Evolutionary conservation across 2,113 vertebrate genomes (phyloP).

Genomic region (Thunnus maccoyii): DNA sequence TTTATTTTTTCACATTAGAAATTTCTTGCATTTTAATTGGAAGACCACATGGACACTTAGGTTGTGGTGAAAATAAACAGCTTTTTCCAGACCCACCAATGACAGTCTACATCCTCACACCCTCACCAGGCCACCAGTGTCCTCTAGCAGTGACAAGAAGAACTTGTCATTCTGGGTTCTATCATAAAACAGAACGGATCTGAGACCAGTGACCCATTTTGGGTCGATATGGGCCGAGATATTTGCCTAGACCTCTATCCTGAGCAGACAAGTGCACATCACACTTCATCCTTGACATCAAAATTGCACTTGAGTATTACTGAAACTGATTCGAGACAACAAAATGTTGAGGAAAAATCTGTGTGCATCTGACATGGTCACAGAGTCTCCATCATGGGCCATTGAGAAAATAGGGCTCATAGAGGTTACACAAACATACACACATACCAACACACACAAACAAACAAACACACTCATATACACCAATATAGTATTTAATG

Average conservation of each 20-base stretch:
- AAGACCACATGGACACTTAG: background rate
- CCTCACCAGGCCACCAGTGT: too few relatives aligned
- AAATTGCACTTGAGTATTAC: background rate
- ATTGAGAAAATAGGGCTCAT: background rate
- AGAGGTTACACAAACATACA: background rate
- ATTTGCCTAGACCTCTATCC: background rate
- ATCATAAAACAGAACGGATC: too few relatives aligned
- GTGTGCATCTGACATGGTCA: background rate
- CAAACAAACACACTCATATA: background rate
- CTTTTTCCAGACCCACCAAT: background rate
- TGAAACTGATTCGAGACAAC: background rate
- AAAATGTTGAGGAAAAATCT: conserved; percentile 1
- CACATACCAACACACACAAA: background rate
- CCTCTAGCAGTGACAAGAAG: background rate
- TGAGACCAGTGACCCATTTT: too few relatives aligned
- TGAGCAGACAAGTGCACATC: background rate
- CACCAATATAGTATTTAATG: background rate
- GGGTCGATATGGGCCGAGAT: too few relatives aligned
- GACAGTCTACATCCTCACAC: too few relatives aligned
- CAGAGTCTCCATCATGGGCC: background rate
- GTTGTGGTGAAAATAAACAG: background rate
- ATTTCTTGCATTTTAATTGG: background rate
- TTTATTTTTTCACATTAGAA: too few relatives aligned
- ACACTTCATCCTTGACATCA: conserved; percentile 1
- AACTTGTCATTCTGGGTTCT: too few relatives aligned